Conservation (phyloP, 2,113 vertebrate species). For the Tangachromis dhanisi region DNA sequence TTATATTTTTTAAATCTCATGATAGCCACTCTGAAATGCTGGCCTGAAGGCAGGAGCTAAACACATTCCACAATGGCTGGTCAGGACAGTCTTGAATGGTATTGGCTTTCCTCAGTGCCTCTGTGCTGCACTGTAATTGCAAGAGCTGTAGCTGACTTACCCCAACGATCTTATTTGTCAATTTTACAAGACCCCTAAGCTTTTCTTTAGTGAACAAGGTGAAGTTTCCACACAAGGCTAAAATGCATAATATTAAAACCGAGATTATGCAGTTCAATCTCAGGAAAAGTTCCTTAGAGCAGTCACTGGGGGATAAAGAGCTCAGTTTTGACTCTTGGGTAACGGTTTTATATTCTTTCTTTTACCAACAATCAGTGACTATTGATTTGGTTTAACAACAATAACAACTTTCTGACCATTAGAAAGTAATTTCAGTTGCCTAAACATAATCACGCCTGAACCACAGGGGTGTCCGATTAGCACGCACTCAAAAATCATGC, state of each 20-base stretch:
- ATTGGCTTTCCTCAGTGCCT: not conserved
- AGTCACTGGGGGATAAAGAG: not conserved
- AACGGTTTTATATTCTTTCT: not conserved
- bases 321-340: not conserved
- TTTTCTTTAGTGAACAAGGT: not conserved
- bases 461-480: not conserved
- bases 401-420: not conserved
- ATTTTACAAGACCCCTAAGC: not conserved
- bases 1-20: constrained; percentile 39
- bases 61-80: constrained; percentile 14
- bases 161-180: constrained; percentile 27
- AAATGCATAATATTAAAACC: not conserved
- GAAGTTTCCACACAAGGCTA: not conserved
- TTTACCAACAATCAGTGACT: not conserved
- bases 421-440: not conserved
- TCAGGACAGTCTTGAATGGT: not conserved
- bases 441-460: not conserved
- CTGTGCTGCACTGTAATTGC: constrained; percentile 30
- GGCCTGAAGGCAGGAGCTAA: constrained; percentile 30
- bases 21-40: constrained; percentile 34
- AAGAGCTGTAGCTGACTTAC: constrained; percentile 3
- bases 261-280: not conserved
- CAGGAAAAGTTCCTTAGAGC: not conserved
- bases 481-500: not conserved
- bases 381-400: not conserved